These are phyloP conservation scores for Aegithalos caudatus DNA, from an alignment of 2,113 vertebrate species.

Conservation along the genomic window DNA sequence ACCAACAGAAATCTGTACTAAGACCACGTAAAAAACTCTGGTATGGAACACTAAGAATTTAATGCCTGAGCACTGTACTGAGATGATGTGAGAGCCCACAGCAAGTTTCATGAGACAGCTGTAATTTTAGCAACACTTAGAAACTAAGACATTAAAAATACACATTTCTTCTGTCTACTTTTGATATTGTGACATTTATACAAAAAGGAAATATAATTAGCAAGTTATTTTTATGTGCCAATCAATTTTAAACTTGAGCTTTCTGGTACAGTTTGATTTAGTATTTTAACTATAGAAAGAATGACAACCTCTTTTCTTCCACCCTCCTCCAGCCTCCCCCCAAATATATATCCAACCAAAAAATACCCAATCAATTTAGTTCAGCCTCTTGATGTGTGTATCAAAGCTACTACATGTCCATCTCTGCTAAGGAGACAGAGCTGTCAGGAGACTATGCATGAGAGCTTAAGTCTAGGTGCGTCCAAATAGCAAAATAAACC, in stretches of 20 bases:
- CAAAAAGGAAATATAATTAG: neutral
- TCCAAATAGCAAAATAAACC: constrained; percentile 94
- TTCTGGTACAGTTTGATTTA: constrained; percentile 65
- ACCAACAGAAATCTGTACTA: neutral
- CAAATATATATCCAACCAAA: neutral
- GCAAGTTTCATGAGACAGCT: neutral
- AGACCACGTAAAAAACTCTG: neutral
- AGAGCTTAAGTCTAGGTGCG: constrained; percentile 85
- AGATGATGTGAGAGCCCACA: neutral
- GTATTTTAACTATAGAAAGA: constrained; percentile 5
- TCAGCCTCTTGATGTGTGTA: constrained; percentile 87
- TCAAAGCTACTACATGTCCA: constrained; percentile 78
- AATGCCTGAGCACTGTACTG: neutral
- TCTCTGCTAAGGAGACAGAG: constrained; percentile 81
- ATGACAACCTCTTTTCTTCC: neutral
- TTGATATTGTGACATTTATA: constrained; percentile 22
- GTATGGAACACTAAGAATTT: neutral
- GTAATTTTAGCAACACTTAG: neutral
- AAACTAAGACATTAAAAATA: constrained; percentile 13
- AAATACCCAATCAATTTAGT: constrained; percentile 84
- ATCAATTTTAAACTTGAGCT: constrained; percentile 56
- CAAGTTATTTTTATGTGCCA: neutral
- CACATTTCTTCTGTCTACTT: neutral
- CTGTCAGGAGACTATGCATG: constrained; percentile 84
- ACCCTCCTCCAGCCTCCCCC: neutral